These are phyloP conservation scores for Drosophila sulfurigaster DNA, from an alignment of 1,140 invertebrate species.

Conservation along the genomic window DNA sequence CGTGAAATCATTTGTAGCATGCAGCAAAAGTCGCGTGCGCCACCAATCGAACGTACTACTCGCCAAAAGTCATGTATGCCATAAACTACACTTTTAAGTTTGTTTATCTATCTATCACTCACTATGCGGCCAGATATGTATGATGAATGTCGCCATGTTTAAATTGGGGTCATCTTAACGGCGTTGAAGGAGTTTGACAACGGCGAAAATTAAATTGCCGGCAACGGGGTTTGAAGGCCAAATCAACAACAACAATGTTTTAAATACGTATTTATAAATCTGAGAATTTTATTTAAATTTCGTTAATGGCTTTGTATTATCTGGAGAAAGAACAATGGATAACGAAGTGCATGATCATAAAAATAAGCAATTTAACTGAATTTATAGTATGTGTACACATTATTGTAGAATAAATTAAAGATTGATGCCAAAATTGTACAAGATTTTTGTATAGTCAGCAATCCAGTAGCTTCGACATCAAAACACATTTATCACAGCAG, in stretches of 20 bases:
- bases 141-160: slow-evolving; percentile 37
- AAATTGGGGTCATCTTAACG: slow-evolving; percentile 56
- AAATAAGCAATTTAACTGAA: slow-evolving; percentile 6
- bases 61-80: slow-evolving; percentile 74
- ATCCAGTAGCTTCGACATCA: slow-evolving; percentile 2
- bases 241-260: background rate
- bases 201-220: slow-evolving; percentile 41
- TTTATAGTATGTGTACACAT: slow-evolving; percentile 2
- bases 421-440: background rate
- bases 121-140: slow-evolving; percentile 3
- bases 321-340: background rate
- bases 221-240: background rate
- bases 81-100: slow-evolving; percentile 6
- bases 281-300: slow-evolving; percentile 25
- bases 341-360: slow-evolving; percentile 1
- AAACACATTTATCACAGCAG: slow-evolving; percentile 9
- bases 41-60: slow-evolving; percentile 47
- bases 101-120: background rate
- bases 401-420: slow-evolving; percentile 3
- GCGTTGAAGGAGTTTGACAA: slow-evolving; percentile 1
- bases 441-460: background rate
- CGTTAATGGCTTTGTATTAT: slow-evolving; percentile 16
- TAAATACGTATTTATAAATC: background rate
- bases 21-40: slow-evolving; percentile 73
- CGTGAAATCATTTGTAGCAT: slow-evolving; percentile 54